Conservation (phyloP, 1,140 invertebrate genomes). For the Ganaspis sp. region DNA sequence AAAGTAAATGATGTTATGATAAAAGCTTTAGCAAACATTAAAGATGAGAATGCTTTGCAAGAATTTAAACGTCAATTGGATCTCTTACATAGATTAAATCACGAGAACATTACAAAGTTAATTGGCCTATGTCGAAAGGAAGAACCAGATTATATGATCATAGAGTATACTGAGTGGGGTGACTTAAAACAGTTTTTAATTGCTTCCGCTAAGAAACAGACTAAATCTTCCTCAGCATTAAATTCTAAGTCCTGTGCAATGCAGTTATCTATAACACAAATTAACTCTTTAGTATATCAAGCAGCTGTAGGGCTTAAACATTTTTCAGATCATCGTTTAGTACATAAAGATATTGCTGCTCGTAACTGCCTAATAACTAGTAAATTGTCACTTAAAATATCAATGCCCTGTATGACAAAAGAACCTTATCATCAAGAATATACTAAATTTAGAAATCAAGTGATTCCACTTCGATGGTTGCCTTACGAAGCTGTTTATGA, state of each 20-base stretch:
- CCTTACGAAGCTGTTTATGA: constrained; percentile 92
- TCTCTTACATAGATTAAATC: constrained; percentile 86
- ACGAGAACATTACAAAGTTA: constrained; percentile 87
- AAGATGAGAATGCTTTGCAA: constrained; percentile 85
- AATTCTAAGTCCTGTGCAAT: constrained; percentile 77
- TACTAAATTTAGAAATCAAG: constrained; percentile 86
- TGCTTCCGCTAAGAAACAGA: constrained; percentile 82
- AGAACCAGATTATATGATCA: constrained; percentile 91
- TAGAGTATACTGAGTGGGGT: constrained; percentile 97
- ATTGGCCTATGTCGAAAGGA: constrained; percentile 89
- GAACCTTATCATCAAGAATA: constrained; percentile 93
- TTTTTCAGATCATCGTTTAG: constrained; percentile 83
- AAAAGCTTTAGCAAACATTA: constrained; percentile 84
- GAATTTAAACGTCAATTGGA: constrained; percentile 94
- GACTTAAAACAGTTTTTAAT: constrained; percentile 95
- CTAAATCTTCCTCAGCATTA: constrained; percentile 59
- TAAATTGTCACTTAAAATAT: constrained; percentile 89
- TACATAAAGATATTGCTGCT: constrained; percentile 93
- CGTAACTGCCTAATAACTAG: constrained; percentile 95
- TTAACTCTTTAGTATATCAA: constrained; percentile 84
- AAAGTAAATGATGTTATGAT: constrained; percentile 79
- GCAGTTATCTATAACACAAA: constrained; percentile 83
- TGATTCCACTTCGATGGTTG: constrained; percentile 84
- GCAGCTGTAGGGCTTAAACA: constrained; percentile 91
- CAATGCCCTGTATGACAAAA: constrained; percentile 86